These are phyloP conservation scores for Salmo trutta DNA, from an alignment of 2,797 vertebrate species.

Conservation along the genomic window DNA sequence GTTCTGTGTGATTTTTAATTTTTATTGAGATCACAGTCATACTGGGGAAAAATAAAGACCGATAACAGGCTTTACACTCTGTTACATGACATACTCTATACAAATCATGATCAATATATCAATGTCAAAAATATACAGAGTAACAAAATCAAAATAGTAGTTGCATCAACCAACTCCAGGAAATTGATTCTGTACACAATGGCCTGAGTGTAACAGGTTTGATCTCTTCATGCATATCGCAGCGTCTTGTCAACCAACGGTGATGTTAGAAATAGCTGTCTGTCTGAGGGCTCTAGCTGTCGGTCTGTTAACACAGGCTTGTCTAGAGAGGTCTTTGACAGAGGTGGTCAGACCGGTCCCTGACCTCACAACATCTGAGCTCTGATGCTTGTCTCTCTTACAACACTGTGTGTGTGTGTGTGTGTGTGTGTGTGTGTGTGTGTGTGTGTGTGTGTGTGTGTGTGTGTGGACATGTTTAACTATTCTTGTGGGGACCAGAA, in stretches of 20 bases:
- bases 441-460: conserved; percentile 3
- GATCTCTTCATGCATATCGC: conserved; percentile 24
- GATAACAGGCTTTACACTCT: no score
- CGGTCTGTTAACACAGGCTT: not conserved
- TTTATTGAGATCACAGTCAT: not conserved
- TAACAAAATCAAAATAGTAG: no score
- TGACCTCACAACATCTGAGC: conserved; percentile 58
- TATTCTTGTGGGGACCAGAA: no score
- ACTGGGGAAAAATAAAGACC: not conserved
- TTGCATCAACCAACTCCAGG: no score
- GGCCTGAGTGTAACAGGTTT: conserved; percentile 27
- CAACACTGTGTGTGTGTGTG: conserved; percentile 21
- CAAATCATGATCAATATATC: no score
- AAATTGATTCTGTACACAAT: not conserved
- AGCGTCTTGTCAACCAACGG: conserved; percentile 57
- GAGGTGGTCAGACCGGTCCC: conserved; percentile 63
- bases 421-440: conserved; percentile 21
- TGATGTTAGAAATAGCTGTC: conserved; percentile 62
- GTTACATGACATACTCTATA: no score
- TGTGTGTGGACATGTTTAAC: not conserved
- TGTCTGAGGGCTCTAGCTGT: no score
- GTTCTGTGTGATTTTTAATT: not conserved
- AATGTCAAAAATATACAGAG: no score
- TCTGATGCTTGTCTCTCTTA: conserved; percentile 42
- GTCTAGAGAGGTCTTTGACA: conserved; percentile 36